Evolutionary conservation across 2,113 vertebrate species (phyloP), one percentile per base, ranked within the genome.

Genomic region (Grammatotria lemairii): DNA sequence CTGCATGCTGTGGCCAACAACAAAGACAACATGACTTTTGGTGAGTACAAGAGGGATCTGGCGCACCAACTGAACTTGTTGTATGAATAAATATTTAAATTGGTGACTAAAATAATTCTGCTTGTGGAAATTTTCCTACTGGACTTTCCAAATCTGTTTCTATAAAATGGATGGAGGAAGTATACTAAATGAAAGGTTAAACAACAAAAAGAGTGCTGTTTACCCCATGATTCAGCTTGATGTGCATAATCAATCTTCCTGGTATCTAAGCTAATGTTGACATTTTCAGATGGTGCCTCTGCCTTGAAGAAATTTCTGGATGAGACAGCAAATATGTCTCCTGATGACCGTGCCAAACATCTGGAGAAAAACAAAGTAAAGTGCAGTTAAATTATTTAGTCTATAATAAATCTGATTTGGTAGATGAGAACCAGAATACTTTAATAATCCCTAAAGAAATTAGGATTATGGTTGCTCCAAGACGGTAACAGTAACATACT

Each of bases 1-100:
- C 96, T 99, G 70, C 98, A 99, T 3, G 97, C 98, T 3, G 96
- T 98, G 84, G 98, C 97, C 81, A 99, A 99, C 95, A 99, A 98
- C 89, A 97, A 97, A 87, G 97, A 97, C 90, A 97, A 98, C 88
- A 63, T 98, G 84, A 92, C 95, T 3, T 98, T 99, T 90, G 97
- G 99, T 99, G 85, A 96, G 98, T 97, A n/a, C 17, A 75, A 7
- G 21, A 17, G 40, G 40, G 3, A 12, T 23, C 16, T 57, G 19
- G 14, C 1, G 5, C 40, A 26, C 13, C 9, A 73, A 17, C 68
- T 73, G 21, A 26, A 45, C 13, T 28, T 73, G 68, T 7, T 55
- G 5, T 47, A 4, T 47, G 9, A 47, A 47, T 47, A 47, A 47
- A 47, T 75, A 75, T 47, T 47, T 47, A 75, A 47, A 75, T 47